Base-by-base conservation (phyloP, 2,888 invertebrate species). In the Sesamia inferens region DNA sequence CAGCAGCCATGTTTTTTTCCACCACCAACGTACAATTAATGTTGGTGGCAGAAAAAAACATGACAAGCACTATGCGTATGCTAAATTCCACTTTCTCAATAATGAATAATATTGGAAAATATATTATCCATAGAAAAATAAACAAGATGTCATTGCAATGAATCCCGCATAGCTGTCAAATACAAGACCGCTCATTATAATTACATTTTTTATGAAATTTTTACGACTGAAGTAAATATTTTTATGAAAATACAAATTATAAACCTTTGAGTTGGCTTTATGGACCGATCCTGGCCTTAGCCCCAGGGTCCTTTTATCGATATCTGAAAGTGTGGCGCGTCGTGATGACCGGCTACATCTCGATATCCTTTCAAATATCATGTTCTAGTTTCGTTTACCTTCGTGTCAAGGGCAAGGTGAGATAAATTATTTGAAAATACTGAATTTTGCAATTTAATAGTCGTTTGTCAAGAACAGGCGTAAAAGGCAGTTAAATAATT, bases 381-480 rank as follows among this genome's bases (percentile, higher is more conserved):
- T 74, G 78, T 76, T 74, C 82, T 84, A 82, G 86, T 85, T 85
- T 81, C 70, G 31, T 84, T 79, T 84, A 66, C 22, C 76, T 59
- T 55, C 62, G 44, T 68, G 82, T 84, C 85, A 85, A 82, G 86
- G 88, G 76, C 83, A 66, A 85, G 85, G 82, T 71, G 68, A 86
- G 62, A 74, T 55, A 57, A 47, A 74, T 77, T 78, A 85, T 78
- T 81, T 78, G 74, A 83, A 76, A 85, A 76, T 65, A 68, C 19
- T 47, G 63, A 76, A 76, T 84, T 84, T 80, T 68, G 75, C 74
- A 76, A 76, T 65, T 65, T 48, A 31, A 67, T 64, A 64, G 58
- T 70, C 39, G 51, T 76, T 78, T 80, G 71, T 76, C 66, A 80
- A 82, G 71, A 75, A 79, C 62, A 63, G 74, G 62, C 86, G 65